Evolutionary conservation across 2,888 invertebrate genomes (phyloP), one percentile per base, ranked within the genome.

Genomic region (Pherbina coryleti): DNA sequence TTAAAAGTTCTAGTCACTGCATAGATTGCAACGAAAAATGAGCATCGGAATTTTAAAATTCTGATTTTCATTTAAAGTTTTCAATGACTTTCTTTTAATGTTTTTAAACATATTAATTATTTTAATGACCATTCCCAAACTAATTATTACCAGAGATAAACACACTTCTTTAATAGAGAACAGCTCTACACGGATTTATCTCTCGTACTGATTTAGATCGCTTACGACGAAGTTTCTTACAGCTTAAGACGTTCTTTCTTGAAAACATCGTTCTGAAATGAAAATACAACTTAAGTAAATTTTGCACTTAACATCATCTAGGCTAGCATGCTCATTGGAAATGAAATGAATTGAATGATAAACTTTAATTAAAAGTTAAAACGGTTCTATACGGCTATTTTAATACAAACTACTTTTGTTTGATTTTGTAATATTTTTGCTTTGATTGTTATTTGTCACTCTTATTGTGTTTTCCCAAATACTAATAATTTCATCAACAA

Each of bases 81-180:
- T 28, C 55, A 55, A n/a, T 28, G 55, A 53, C 70, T 17, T 55
- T 14, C 60, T 67, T 51, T 69, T 28, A 69, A 49, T 14, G 51
- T n/a, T 44, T 44, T 11, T 14, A 60, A 75, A 34, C 55, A 66
- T 44, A 75, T 55, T 11, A 76, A 69, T 55, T 75, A 62, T 69
- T 77, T 67, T 55, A 75, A 37, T 37, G 66, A 55, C 67, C 62
- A 76, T 75, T 57, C 70, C 76, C 70, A 76, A 70, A 76, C 76
- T 78, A 79, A 71, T 79, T 78, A 79, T 79, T 79, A 79, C 79
- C 79, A 78, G 74, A 78, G 79, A 78, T 78, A 78, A 78, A 75
- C 73, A 72, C 75, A 44, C 66, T 77, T 75, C 79, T 62, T n/a
- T 69, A 66, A 49, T 49, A 70, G 76, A 55, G 72, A 73, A 22